These are phyloP conservation scores for Tautogolabrus adspersus DNA, from an alignment of 2,113 vertebrate species.

Conservation along the genomic window DNA sequence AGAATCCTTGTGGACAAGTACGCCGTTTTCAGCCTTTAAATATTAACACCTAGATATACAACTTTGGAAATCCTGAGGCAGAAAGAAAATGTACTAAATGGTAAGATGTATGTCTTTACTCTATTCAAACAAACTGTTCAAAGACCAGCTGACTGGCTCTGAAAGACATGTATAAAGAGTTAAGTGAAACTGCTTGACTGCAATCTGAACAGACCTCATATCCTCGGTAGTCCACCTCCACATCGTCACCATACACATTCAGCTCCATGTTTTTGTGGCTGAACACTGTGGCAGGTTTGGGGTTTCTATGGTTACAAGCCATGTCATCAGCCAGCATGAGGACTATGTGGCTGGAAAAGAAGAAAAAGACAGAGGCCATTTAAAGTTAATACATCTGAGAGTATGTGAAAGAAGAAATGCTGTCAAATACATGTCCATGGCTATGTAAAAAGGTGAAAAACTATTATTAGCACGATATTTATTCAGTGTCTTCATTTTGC, in stretches of 20 bases:
- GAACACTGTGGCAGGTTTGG: conserved; percentile 97
- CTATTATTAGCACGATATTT: neutral
- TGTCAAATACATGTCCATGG: neutral
- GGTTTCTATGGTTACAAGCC: conserved; percentile 98
- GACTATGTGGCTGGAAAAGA: conserved; percentile 91
- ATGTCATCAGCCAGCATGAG: conserved; percentile 99
- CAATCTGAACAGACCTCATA: conserved; percentile 88
- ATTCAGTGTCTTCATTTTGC: neutral
- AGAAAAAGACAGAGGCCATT: neutral
- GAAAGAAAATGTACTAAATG: too few species aligned
- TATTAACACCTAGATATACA: too few species aligned
- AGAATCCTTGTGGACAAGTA: too few species aligned
- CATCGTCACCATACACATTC: conserved; percentile 98
- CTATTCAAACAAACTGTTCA: neutral
- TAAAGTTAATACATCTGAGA: neutral
- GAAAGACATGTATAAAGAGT: neutral
- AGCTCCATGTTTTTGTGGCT: conserved; percentile 99
- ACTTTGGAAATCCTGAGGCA: too few species aligned
- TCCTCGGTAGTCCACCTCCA: conserved; percentile 98
- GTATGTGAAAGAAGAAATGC: neutral
- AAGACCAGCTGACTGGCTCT: neutral
- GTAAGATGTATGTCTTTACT: too few species aligned
- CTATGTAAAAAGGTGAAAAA: neutral
- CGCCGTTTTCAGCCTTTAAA: too few species aligned
- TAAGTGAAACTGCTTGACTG: neutral